A percentile compares a stretch with the other conserved stretches of the same genome.
These are phyloP conservation scores for Brachystomella parvula DNA, from an alignment of 1,140 invertebrate species.

Conservation along the genomic window DNA sequence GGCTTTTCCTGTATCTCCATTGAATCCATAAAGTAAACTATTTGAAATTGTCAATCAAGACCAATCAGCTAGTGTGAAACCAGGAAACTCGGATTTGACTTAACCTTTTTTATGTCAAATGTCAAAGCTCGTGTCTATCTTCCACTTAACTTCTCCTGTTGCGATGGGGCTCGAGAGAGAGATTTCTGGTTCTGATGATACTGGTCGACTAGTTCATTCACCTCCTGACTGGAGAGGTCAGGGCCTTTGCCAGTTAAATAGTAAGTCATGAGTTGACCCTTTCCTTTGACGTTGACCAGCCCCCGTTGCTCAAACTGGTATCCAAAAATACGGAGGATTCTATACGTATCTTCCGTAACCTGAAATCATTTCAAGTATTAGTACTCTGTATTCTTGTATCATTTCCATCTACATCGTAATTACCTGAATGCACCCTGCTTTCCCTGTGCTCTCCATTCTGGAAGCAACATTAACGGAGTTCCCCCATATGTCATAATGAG, in stretches of 20 bases:
- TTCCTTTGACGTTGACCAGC: slow-evolving; percentile 85
- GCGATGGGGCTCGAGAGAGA: slow-evolving; percentile 8
- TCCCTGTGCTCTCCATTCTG: slow-evolving; percentile 92
- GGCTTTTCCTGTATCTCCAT: too few species aligned
- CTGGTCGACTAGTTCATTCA: slow-evolving; percentile 22
- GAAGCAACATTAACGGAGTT: slow-evolving; percentile 94
- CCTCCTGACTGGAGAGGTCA: slow-evolving; percentile 29
- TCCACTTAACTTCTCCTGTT: background rate
- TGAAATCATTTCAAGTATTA: slow-evolving; percentile 41
- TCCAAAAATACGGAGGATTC: slow-evolving; percentile 75
- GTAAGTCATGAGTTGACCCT: slow-evolving; percentile 90
- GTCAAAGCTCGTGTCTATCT: too few species aligned
- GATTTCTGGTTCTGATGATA: slow-evolving; percentile 9
- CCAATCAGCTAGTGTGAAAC: too few species aligned
- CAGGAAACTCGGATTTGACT: too few species aligned
- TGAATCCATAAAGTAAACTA: too few species aligned
- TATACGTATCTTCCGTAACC: slow-evolving; percentile 86
- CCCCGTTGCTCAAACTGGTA: slow-evolving; percentile 87
- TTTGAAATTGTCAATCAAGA: too few species aligned
- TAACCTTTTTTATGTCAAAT: too few species aligned
- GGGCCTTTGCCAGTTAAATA: slow-evolving; percentile 66
- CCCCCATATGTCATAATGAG: slow-evolving; percentile 94
- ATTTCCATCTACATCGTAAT: background rate
- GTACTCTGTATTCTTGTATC: background rate
- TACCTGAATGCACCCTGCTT: slow-evolving; percentile 89